A percentile compares a stretch with the other conserved stretches of the same genome.
phyloP scores from a whole-genome alignment of 2,113 vertebrate genomes.

The Chaetura pelagica region DNA sequence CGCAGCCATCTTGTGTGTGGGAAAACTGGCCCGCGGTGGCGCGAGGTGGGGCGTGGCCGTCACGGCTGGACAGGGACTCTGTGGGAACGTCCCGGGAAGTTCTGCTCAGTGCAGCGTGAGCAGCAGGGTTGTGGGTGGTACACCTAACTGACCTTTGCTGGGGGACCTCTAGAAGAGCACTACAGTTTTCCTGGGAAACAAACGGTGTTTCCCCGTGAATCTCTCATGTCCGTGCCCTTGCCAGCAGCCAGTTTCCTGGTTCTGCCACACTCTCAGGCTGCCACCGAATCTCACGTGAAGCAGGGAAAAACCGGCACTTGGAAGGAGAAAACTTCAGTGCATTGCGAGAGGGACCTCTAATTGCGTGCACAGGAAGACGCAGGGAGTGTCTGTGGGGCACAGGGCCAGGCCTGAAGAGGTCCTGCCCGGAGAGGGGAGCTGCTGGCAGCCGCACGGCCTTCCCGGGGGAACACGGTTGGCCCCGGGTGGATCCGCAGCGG shows the following conservation, averaged over 20 bases:
- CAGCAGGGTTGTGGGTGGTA: rapidly evolving
- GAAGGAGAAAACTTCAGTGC: rapidly evolving
- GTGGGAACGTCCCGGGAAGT: rapidly evolving
- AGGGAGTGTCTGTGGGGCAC: background rate
- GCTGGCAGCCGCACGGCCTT: rapidly evolving
- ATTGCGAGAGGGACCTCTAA: background rate
- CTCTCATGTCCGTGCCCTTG: background rate
- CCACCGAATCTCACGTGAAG: rapidly evolving
- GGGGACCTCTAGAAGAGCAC: background rate
- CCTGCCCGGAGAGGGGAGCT: rapidly evolving
- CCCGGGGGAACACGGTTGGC: rapidly evolving
- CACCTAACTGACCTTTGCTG: rapidly evolving
- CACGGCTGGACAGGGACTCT: rapidly evolving
- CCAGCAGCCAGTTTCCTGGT: background rate
- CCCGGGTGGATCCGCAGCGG: no score
- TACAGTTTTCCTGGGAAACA: background rate
- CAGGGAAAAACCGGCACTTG: background rate
- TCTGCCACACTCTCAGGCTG: background rate
- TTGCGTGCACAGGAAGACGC: background rate
- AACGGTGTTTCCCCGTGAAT: background rate
- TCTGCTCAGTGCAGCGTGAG: rapidly evolving
- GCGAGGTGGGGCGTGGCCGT: no score
- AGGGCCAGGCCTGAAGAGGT: background rate
- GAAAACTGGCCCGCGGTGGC: rapidly evolving
- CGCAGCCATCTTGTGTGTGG: background rate